Evolutionary conservation across 2,888 invertebrate species (phyloP), one percentile per base, ranked within the genome.

Genomic region (Muschampia plurimacula): DNA sequence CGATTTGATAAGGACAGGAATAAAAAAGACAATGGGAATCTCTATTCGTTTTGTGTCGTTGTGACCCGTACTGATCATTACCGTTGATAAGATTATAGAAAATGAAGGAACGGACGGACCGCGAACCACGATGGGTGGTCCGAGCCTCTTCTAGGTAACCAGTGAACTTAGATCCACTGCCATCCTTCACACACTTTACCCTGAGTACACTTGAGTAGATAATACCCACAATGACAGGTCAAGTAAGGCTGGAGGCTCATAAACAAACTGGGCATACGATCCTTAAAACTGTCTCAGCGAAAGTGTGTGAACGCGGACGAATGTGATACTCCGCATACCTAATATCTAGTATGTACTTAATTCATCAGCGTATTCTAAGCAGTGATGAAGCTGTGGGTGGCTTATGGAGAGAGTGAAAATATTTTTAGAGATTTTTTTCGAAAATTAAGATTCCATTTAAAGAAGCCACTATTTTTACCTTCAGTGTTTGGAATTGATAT

Each of bases 261-360:
- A 76, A 74, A 74, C 78, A 78, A 79, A 80, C 79, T 77, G 79
- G 78, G 78, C 82, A 82, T 84, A 82, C 78, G 89, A 87, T 86
- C 88, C 86, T 86, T 88, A 89, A 88, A 89, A 89, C 88, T 90
- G 91, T 92, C 92, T 90, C 89, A 88, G 92, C 89, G 92, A 93
- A 93, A 93, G 92, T 92, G 89, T 90, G 89, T 86, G 90, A 89
- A 89, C 86, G 79, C 76, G 65, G 73, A 68, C 69, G 77, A 77
- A 79, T 75, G 76, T 77, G 80, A 84, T 82, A 82, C 83, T 89
- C 90, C 86, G 90, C 88, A 89, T 89, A 91, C 89, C 90, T 89
- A 88, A 86, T 13, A 46, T 46, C 46, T 49, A 12, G 4, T 12
- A 86, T 82, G 84, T 88, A 89, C 88, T 89, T 67, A 66, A 72